Conservation (phyloP, 1,140 invertebrate species). For the Nilaparvata lugens region DNA sequence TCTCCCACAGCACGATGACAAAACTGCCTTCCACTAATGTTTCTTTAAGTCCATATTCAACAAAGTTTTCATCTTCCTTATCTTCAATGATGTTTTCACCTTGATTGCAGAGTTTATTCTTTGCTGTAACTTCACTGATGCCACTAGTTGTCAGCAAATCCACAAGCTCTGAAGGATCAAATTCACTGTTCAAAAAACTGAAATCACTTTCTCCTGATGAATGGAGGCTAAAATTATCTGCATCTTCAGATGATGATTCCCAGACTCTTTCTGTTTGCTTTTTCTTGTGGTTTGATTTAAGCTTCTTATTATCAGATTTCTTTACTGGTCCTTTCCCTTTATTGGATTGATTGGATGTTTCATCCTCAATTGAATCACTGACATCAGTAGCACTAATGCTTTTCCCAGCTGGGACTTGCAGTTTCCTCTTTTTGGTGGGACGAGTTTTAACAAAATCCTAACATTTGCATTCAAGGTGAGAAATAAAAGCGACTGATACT, state of each 20-base stretch:
- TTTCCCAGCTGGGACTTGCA: conserved; percentile 6
- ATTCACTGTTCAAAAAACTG: too few relatives aligned
- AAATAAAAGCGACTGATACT: neutral
- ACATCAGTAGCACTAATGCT: conserved; percentile 1
- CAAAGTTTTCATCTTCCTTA: neutral
- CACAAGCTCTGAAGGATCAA: neutral
- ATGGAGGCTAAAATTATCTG: neutral
- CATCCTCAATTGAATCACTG: neutral
- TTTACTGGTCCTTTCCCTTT: neutral
- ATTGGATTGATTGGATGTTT: neutral
- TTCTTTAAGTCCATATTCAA: neutral
- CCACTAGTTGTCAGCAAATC: neutral
- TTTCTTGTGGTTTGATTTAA: neutral
- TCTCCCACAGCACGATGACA: conserved; percentile 6
- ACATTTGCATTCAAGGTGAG: conserved; percentile 1
- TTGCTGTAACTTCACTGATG: neutral
- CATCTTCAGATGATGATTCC: conserved; percentile 8
- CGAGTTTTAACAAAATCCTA: neutral
- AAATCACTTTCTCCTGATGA: neutral
- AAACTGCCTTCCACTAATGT: conserved; percentile 9
- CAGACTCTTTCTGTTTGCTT: neutral
- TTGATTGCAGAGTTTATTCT: neutral
- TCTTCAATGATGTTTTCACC: neutral
- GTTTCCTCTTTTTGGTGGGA: neutral
- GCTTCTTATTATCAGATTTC: neutral